Base-by-base conservation (phyloP, 2,888 invertebrate species). In the Hydriomena furcata region DNA sequence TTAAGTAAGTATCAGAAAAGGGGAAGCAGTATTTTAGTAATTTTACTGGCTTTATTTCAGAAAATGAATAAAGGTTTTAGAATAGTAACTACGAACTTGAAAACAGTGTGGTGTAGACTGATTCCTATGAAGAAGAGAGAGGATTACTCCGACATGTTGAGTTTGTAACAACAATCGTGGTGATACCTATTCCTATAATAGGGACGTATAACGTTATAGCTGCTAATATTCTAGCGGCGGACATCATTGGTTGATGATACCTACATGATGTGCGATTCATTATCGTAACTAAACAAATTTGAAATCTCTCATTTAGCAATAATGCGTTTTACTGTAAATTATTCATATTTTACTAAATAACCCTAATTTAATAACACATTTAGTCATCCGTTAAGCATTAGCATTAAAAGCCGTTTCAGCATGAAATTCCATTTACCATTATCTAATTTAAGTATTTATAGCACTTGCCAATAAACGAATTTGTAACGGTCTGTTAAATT, bases 401-500 rank as follows among this genome's bases (percentile, higher is more conserved):
- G 50, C 58, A 73, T 73, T 74, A 55, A 70, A 62, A 68, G 50
- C 59, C 59, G 52, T 66, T 65, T 60, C 51, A 51, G 55, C 58
- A 57, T 61, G 68, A 70, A 68, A 58, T 58, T 44, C 68, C 68
- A 73, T 75, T 76, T 66, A 65, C 56, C 71, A 69, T 68, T 73
- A 67, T 65, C 64, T 68, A 75, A 76, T 76, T 70, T 68, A 73
- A 73, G 69, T 77, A 78, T 78, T 78, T 76, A 77, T 77, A 73
- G 53, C 79, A 75, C 69, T 71, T 73, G 64, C 68, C 70, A 77
- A 79, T 77, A 74, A 74, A 66, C 60, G 63, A 68, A 77, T 84
- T 82, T 75, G 76, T 79, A 82, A 84, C 84, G 82, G 83, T 81
- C 79, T 71, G 79, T 80, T 76, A 73, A 77, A 73, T 80, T 75